These are phyloP conservation scores for Leontocebus nigricollis DNA, from an alignment of 2,797 vertebrate genomes.

Conservation along the genomic window DNA sequence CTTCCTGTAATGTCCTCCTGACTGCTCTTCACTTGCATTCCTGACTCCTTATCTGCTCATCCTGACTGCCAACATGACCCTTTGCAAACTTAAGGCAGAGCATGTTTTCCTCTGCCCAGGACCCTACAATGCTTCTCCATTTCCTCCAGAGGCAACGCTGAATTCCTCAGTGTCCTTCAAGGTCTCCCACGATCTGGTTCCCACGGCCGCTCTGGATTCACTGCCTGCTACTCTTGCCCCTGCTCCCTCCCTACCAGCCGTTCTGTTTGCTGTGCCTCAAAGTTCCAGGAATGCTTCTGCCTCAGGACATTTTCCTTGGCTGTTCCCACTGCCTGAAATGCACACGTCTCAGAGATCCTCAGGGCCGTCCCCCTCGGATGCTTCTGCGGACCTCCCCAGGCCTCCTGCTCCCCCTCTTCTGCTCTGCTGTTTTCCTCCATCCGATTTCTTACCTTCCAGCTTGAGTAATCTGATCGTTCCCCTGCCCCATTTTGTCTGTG, in stretches of 20 bases:
- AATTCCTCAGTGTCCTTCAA: not conserved
- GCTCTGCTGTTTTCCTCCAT: not conserved
- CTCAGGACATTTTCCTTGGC: not conserved
- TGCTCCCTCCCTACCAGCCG: not conserved
- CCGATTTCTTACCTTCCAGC: too few species aligned
- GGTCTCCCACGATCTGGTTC: rapidly evolving
- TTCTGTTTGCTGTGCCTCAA: not conserved
- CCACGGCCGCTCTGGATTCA: not conserved
- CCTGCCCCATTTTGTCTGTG: not conserved
- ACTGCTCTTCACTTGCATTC: not conserved
- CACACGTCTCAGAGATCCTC: not conserved
- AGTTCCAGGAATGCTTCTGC: not conserved
- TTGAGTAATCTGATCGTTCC: not conserved
- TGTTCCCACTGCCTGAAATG: not conserved
- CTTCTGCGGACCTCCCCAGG: not conserved
- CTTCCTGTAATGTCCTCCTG: not conserved
- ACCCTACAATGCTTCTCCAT: not conserved
- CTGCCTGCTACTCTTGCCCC: not conserved
- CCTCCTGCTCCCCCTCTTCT: not conserved
- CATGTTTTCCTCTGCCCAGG: not conserved
- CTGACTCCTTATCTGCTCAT: not conserved
- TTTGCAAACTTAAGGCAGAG: not conserved
- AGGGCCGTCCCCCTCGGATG: not conserved
- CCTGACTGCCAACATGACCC: not conserved
- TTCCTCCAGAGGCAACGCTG: not conserved